Evolutionary conservation across 2,888 invertebrate genomes (phyloP).

Genomic region (Anodontia alba): DNA sequence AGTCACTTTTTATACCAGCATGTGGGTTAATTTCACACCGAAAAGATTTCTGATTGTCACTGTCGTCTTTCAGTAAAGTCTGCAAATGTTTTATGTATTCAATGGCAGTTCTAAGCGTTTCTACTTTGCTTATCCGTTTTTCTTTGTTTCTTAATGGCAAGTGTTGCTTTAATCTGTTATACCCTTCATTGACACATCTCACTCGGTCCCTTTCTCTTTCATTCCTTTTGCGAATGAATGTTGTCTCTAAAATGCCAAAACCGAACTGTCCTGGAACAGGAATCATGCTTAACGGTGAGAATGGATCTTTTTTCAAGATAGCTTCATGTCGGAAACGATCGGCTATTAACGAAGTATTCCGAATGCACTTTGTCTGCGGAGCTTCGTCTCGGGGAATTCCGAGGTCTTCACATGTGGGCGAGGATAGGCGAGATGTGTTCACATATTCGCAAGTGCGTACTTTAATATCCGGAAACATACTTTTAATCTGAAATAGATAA

Average conservation of each 20-base stretch:
- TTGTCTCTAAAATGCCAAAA: constrained; percentile 73
- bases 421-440: constrained; percentile 60
- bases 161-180: constrained; percentile 78
- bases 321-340: constrained; percentile 61
- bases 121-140: constrained; percentile 84
- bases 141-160: constrained; percentile 82
- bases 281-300: constrained; percentile 80
- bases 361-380: constrained; percentile 40
- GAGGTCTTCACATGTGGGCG: constrained; percentile 79
- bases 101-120: constrained; percentile 83
- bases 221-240: constrained; percentile 82
- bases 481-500: not conserved
- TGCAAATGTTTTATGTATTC: constrained; percentile 82
- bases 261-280: constrained; percentile 78
- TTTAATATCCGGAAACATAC: constrained; percentile 11
- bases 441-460: constrained; percentile 34
- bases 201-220: constrained; percentile 84
- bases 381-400: constrained; percentile 77
- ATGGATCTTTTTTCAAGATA: constrained; percentile 69
- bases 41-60: not conserved
- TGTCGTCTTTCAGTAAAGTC: constrained; percentile 39
- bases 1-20: not conserved
- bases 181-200: constrained; percentile 84
- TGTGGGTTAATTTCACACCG: not conserved
- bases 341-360: constrained; percentile 62